Evolutionary conservation across 1,140 invertebrate genomes (phyloP).

Genomic region (Nasonia vitripennis): DNA sequence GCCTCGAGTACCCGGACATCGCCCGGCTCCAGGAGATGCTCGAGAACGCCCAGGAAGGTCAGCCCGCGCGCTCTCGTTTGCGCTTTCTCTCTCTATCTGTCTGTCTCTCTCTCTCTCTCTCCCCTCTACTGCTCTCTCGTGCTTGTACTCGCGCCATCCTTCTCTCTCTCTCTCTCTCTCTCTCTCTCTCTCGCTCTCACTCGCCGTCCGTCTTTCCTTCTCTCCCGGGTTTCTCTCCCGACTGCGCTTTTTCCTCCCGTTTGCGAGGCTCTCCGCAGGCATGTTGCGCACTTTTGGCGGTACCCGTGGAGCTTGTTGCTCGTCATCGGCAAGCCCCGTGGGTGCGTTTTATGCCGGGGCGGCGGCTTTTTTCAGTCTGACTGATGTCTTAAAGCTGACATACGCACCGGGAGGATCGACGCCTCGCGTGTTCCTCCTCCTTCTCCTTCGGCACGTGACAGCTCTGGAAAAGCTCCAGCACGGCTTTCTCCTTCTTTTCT

Average conservation of each 20-base stretch:
- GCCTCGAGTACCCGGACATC: slow-evolving; percentile 85
- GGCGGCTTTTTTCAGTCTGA: slow-evolving; percentile 26
- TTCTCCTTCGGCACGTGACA: slow-evolving; percentile 38
- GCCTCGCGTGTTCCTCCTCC: slow-evolving; percentile 29
- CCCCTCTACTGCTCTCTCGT: slow-evolving; percentile 7
- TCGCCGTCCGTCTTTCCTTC: slow-evolving; percentile 11
- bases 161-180: neutral
- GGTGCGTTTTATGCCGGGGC: neutral
- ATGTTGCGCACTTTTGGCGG: neutral
- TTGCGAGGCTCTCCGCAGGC: neutral
- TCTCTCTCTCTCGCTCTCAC: neutral
- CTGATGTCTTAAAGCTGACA: neutral
- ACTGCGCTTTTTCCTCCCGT: neutral
- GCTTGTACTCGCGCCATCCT: neutral
- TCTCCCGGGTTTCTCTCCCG: neutral
- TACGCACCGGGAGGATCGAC: slow-evolving; percentile 1
- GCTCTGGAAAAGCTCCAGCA: slow-evolving; percentile 37
- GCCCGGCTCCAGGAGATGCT: slow-evolving; percentile 90
- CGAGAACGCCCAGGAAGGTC: slow-evolving; percentile 91
- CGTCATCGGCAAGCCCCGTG: neutral
- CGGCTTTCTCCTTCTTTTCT: slow-evolving; percentile 31
- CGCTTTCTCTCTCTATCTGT: slow-evolving; percentile 33
- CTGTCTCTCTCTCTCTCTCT: slow-evolving; percentile 22
- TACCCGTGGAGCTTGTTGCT: neutral
- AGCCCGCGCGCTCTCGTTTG: slow-evolving; percentile 57